Base-by-base conservation (phyloP, 2,113 vertebrate genomes). In the Uria aalge region DNA sequence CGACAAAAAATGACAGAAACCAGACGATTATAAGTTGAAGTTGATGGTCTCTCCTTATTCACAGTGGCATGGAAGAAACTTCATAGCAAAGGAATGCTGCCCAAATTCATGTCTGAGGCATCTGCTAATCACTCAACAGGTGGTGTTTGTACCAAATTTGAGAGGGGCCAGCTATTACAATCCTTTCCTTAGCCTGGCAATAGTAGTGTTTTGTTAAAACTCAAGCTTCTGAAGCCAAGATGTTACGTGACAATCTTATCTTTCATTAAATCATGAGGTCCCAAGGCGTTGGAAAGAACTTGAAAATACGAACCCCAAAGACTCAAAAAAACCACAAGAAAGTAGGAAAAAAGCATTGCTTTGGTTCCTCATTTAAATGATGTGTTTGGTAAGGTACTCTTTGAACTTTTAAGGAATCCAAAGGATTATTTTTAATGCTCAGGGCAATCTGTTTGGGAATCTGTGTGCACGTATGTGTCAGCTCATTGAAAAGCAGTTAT, bases 51-150 rank as follows among this genome's bases (percentile, higher is more conserved):
- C 64, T 76, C 40, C 57, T 59, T 81, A 45, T 72, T 60, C 47
- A 32, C 20, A 86, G n/a, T 56, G 79, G 18, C 36, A 20, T 7
- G 6, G 66, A 80, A 85, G 86, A 86, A 47, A 60, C 52, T 80
- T 93, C 79, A 67, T 11, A 72, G 82, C 50, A 59, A 83, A 93
- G 47, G 38, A 84, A 48, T 59, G 30, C 76, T 84, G 76, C 43
- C 77, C 72, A 92, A 52, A 89, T 78, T 84, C 11, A 43, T 29
- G 21, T 74, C 40, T 72, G 79, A 87, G 53, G 60, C 52, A 85
- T 96, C 83, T 92, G 69, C 84, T 94, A 48, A 57, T 89, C 76
- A 40, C 83, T 92, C 88, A 87, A 76, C 91, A 91, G 84, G 80
- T 96, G 62, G 40, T 85, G 55, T 87, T 94, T 74, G 45, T 73